A percentile compares a stretch with the other conserved stretches of the same genome.
These are phyloP conservation scores for Lanius collurio DNA, from an alignment of 2,113 vertebrate genomes.

Conservation along the genomic window DNA sequence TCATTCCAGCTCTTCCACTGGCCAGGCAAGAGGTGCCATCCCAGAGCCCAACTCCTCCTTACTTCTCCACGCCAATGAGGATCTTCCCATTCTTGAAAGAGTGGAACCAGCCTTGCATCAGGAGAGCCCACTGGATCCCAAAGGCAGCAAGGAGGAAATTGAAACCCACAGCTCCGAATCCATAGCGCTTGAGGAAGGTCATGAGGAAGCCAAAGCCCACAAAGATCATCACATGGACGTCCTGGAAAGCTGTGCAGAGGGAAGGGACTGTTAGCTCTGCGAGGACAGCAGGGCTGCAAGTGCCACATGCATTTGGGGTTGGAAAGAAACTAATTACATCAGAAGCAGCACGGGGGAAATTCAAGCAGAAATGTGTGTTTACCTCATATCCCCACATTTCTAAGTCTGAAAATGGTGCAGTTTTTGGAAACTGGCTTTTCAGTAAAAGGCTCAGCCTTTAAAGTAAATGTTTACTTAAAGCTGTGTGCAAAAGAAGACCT, in stretches of 20 bases:
- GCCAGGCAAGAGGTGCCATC: not conserved
- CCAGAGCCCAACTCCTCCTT: slow-evolving; percentile 20
- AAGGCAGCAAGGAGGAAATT: slow-evolving; percentile 95
- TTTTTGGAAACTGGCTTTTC: not conserved
- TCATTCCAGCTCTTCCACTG: not conserved
- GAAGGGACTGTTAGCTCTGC: not conserved
- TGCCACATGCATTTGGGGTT: not conserved
- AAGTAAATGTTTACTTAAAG: not conserved
- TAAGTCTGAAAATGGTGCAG: not conserved
- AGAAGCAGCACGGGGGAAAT: not conserved
- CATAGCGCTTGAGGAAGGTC: slow-evolving; percentile 94
- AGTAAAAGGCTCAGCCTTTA: not conserved
- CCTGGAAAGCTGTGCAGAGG: slow-evolving; percentile 87
- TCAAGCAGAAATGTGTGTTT: not conserved
- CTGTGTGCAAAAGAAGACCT: not conserved
- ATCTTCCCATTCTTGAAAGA: slow-evolving; percentile 80
- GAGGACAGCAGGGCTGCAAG: not conserved
- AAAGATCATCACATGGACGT: slow-evolving; percentile 98
- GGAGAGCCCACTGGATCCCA: slow-evolving; percentile 95
- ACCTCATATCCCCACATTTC: not conserved
- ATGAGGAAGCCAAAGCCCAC: slow-evolving; percentile 98
- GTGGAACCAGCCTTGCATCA: slow-evolving; percentile 97
- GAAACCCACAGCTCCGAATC: slow-evolving; percentile 89
- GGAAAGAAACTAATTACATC: not conserved
- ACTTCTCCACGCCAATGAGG: slow-evolving; percentile 86